These are phyloP conservation scores for Thalassarche chlororhynchos DNA, from an alignment of 2,113 vertebrate species.

Conservation along the genomic window DNA sequence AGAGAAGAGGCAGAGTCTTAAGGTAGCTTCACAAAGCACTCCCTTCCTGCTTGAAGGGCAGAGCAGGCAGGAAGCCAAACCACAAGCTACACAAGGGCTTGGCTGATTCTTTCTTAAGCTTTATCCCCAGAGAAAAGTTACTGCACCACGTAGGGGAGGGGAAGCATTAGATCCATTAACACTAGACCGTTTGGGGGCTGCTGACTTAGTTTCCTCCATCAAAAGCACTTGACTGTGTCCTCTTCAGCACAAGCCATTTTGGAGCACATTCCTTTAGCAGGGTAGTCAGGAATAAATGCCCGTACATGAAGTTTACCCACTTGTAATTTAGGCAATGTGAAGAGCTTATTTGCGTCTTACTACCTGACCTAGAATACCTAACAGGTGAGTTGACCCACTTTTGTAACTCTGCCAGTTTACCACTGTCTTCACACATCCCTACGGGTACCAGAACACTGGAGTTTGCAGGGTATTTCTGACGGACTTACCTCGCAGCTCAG, in stretches of 20 bases:
- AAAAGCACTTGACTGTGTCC: background rate
- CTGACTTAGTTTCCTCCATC: background rate
- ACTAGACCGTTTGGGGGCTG: background rate
- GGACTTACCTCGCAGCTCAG: background rate
- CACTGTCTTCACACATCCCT: background rate
- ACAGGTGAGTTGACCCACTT: background rate
- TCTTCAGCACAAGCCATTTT: background rate
- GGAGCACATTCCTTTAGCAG: background rate
- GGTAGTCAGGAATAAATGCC: background rate
- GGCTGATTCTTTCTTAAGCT: background rate
- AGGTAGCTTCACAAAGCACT: background rate
- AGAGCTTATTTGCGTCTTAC: background rate
- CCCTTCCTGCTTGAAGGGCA: slow-evolving; percentile 9
- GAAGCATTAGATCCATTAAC: background rate
- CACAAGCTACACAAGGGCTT: background rate
- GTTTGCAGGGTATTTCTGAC: background rate
- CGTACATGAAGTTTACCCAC: background rate
- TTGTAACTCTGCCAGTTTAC: background rate
- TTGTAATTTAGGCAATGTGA: background rate
- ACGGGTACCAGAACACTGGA: background rate
- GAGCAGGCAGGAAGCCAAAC: slow-evolving; percentile 10
- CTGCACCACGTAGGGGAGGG: background rate
- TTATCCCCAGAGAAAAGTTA: background rate
- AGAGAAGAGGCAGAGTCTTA: background rate
- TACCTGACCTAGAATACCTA: background rate